Evolutionary conservation across 2,113 vertebrate genomes (phyloP), one percentile per base, ranked within the genome.

Genomic region (Buteo buteo): DNA sequence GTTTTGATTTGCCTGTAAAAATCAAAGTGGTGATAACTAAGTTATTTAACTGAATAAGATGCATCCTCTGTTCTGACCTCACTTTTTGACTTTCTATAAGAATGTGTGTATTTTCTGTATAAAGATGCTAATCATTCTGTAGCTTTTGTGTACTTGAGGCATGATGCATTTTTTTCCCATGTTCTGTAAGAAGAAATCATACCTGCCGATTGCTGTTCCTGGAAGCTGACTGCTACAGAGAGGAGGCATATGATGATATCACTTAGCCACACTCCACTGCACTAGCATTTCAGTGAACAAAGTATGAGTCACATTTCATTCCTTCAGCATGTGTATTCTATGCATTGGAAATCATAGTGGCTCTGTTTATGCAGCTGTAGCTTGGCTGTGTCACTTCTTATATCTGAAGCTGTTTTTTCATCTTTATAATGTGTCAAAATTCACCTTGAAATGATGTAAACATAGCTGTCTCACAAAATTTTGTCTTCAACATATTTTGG

Each of bases 131-230:
- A 40, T 94, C 0, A 3, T 82, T 88, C 11, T 76, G 15, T 77
- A 80, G 34, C 21, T 94, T 92, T 83, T 78, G 31, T 52, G 4
- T 70, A 38, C 32, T 73, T 49, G 54, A 92, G 54, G 10, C 38
- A 17, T 2, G 2, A 52, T 73, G 28, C 0, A 1, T 57, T 96
- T 64, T 19, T 1, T 7, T 10, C 2, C 10, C 7, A 3, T 66
- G 10, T 86, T 96, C 31, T 92, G 29, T 45, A 54, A 80, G 61
- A 78, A 83, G 73, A 80, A 88, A 22, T 82, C 32, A 10, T 81
- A 80, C 55, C 49, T 93, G 74, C 74, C 92, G 89, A 58, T 94
- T 74, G 49, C 81, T 93, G 57, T 34, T 92, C 4, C 59, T 93
- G 90, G 52, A 94, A 92, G 66, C 73, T 6, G 18, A 20, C 42